Evolutionary conservation across 2,888 invertebrate species (phyloP).

Genomic region (Penaeus monodon): DNA sequence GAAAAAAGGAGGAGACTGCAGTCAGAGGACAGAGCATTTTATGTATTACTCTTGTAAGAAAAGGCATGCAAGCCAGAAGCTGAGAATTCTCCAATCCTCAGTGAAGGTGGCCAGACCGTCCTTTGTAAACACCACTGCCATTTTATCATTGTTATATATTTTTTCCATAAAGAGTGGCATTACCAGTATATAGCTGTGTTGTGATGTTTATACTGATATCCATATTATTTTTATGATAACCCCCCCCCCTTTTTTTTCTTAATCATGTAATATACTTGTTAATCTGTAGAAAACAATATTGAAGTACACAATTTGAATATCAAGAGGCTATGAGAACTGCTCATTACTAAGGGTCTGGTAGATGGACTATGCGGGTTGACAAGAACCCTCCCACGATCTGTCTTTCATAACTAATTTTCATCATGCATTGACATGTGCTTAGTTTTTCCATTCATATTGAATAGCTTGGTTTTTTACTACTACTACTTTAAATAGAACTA

Average conservation of each 20-base stretch:
- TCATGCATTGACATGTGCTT: conserved; percentile 42
- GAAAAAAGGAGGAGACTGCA: too few species aligned
- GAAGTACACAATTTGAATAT: conserved; percentile 39
- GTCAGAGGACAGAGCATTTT: too few species aligned
- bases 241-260: conserved; percentile 29
- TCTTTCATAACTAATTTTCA: conserved; percentile 43
- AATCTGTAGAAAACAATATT: conserved; percentile 31
- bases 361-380: conserved; percentile 37
- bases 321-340: conserved; percentile 55
- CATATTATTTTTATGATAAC: conserved; percentile 24
- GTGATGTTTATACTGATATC: conserved; percentile 44
- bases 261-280: conserved; percentile 46
- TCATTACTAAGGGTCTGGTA: conserved; percentile 49
- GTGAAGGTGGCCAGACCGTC: conserved; percentile 9
- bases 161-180: conserved; percentile 26
- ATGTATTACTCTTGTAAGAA: too few species aligned
- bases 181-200: conserved; percentile 49
- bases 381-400: conserved; percentile 29
- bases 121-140: conserved; percentile 51
- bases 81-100: conserved; percentile 16
- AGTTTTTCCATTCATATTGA: conserved; percentile 40
- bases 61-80: too few species aligned
- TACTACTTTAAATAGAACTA: conserved; percentile 15
- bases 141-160: conserved; percentile 4
- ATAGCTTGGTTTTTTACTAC: conserved; percentile 20